Evolutionary conservation across 2,113 vertebrate species (phyloP), one percentile per base, ranked within the genome.

Genomic region (Chlorodrepanis virens): DNA sequence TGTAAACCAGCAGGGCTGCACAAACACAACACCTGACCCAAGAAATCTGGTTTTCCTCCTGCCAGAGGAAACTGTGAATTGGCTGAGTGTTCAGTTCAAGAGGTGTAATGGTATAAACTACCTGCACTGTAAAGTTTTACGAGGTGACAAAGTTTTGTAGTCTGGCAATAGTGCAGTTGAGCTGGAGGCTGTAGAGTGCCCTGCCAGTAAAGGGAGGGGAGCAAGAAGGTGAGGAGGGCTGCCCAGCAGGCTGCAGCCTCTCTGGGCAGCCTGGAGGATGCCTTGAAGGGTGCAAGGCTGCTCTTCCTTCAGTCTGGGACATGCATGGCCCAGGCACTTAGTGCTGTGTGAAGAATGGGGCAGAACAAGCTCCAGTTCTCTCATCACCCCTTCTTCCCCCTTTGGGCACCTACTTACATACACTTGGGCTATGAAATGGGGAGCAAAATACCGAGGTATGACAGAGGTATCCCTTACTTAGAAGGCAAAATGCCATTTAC

Each of bases 81-180:
- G 93, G 57, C 70, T 2, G 4, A 71, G 52, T 57, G 77, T 89
- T 96, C 52, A 49, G 77, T 89, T 91, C 54, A 53, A 76, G 93
- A 91, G 81, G 81, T 84, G 91, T 59, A 90, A 83, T 2, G 6
- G 87, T 77, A 95, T 82, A 82, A 96, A 96, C 91, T 95, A 95
- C 93, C 91, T 94, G 87, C 0, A 0, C 82, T 47, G 64, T 96
- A 91, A 97, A 95, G 47, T 95, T 96, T 96, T 94, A 96, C 1
- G 59, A 91, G 82, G 87, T 83, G 92, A 86, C 87, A 70, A 93
- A 83, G 64, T 92, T 95, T 87, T 83, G 72, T 80, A 90, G 82
- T 79, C 92, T 95, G 93, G 82, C 91, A 94, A 54, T 47, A 64
- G 54, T 0, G 1, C 50, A 31, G 85, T 82, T 2, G 1, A 90